A percentile compares a stretch with the other conserved stretches of the same genome.
Evolutionary conservation across 2,797 vertebrate species (phyloP).

Genomic region (Natrix natrix): DNA sequence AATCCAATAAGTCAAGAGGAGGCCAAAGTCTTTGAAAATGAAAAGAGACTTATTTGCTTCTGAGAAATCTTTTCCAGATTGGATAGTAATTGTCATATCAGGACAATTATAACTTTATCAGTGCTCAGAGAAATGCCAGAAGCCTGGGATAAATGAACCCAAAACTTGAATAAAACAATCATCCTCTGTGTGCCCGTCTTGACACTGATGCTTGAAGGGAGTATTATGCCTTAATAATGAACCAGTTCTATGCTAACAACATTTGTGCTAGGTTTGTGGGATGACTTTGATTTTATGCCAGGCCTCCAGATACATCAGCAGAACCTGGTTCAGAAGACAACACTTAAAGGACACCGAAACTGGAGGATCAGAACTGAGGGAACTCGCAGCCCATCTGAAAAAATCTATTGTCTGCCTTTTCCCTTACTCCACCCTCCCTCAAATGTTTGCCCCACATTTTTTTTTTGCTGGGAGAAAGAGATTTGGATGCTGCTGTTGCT

Average conservation of each 20-base stretch:
- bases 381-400: background rate
- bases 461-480: background rate
- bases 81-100: background rate
- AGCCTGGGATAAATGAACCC: background rate
- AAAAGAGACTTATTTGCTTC: constrained; percentile 70
- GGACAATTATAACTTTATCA: constrained; percentile 2
- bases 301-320: background rate
- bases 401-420: background rate
- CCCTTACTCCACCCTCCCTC: background rate
- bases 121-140: background rate
- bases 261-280: background rate
- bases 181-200: background rate
- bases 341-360: background rate
- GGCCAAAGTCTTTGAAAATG: constrained; percentile 66
- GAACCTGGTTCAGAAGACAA: background rate
- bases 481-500: background rate
- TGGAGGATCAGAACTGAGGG: background rate
- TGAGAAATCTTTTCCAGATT: constrained; percentile 41
- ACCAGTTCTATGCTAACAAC: background rate
- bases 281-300: background rate
- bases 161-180: background rate
- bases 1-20: constrained; percentile 71
- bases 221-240: constrained; percentile 38
- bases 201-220: background rate
- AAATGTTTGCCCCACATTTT: background rate